Base-by-base conservation (phyloP, 2,113 vertebrate species). In the Rhinopomastus cyanomelas region DNA sequence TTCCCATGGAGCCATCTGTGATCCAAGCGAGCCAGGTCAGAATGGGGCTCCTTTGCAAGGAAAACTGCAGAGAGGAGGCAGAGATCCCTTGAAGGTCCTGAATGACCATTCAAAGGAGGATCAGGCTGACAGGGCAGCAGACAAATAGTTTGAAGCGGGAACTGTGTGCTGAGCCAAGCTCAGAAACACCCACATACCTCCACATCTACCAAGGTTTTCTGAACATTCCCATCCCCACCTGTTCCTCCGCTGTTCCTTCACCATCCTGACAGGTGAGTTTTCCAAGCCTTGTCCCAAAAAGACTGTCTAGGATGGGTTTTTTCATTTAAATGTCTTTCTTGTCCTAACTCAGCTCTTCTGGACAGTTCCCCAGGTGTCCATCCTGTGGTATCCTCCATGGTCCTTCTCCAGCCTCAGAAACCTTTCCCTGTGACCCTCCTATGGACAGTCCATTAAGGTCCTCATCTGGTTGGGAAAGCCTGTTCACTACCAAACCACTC, bases 401-500 rank as follows among this genome's bases (percentile, higher is more conserved):
- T 5, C 17, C 12, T 60, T 55, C 49, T 44, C 14, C 74, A 60
- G n/a, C n/a, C 14, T 2, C 34, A 30, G 82, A 52, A 62, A 9
- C 39, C 16, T 30, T 39, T 36, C 59, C 44, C 39, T 27, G 20
- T 67, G 56, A 49, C 27, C 46, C 8, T 18, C 30, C 4, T 4
- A 22, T 0, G 8, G 12, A 25, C 30, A 16, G 34, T 26, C 34
- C n/a, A 11, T 21, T 18, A 8, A 53, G 16, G 25, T 29, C 56
- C 75, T 20, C 32, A 53, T 7, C 53, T 8, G 19, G 5, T 9
- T 39, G 44, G 18, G 29, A 11, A 71, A 55, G 9, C 12, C 21
- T 2, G 0, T 26, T 46, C 37, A 9, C 10, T 26, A 61, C 30
- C 15, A n/a, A n/a, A n/a, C n/a, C n/a, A n/a, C n/a, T n/a, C n/a